These are phyloP conservation scores for Eueremaeus valkanovi DNA, from an alignment of 2,888 invertebrate genomes.

Conservation along the genomic window DNA sequence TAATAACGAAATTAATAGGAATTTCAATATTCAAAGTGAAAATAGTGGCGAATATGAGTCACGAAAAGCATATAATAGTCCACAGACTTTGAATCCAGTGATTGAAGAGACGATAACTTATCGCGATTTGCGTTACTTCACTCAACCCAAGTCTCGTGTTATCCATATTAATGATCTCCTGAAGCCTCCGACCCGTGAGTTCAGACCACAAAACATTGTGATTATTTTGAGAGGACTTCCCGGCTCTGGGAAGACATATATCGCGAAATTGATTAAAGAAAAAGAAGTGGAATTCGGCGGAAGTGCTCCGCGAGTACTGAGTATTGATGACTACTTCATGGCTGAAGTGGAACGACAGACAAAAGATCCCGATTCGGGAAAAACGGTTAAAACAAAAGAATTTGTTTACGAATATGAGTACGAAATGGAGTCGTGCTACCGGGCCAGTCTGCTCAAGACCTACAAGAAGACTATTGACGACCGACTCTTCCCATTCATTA, in stretches of 20 bases:
- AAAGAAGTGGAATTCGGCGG: constrained; percentile 76
- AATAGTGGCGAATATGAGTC: not conserved
- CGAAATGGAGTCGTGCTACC: constrained; percentile 73
- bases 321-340: constrained; percentile 93
- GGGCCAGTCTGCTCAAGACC: constrained; percentile 74
- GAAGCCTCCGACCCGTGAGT: constrained; percentile 67
- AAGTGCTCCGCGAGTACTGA: constrained; percentile 82
- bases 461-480: constrained; percentile 86
- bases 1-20: not conserved
- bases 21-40: not conserved
- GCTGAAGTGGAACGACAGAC: constrained; percentile 66
- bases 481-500: constrained; percentile 85
- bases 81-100: not conserved
- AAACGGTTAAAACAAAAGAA: constrained; percentile 61
- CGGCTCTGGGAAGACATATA: constrained; percentile 88
- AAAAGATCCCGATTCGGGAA: constrained; percentile 67
- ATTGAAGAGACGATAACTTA: constrained; percentile 3
- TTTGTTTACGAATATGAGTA: constrained; percentile 86
- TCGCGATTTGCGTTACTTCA: constrained; percentile 32
- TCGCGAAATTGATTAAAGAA: constrained; percentile 80
- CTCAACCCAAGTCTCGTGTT: constrained; percentile 52
- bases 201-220: constrained; percentile 72
- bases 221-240: constrained; percentile 88
- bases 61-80: not conserved
- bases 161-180: constrained; percentile 69